These are phyloP conservation scores for Campylomormyrus numenius DNA, from an alignment of 2,113 vertebrate genomes.

Conservation along the genomic window DNA sequence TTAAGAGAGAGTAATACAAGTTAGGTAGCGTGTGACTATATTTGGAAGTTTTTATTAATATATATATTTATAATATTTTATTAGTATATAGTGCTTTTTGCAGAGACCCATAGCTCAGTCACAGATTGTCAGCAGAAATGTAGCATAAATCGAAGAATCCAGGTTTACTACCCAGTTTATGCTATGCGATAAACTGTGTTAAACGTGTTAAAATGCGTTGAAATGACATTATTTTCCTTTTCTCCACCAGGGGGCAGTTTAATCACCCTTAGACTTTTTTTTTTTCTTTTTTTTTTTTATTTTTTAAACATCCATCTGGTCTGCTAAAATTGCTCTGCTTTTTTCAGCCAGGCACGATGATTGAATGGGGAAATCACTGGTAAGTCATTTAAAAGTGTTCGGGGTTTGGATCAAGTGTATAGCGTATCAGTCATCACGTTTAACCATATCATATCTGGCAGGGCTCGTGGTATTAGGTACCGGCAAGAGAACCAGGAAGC, in stretches of 20 bases:
- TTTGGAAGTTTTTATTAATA: no score
- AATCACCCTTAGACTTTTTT: background rate
- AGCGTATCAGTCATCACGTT: background rate
- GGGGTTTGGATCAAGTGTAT: background rate
- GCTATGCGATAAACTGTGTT: background rate
- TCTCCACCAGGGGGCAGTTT: background rate
- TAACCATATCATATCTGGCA: conserved; percentile 35
- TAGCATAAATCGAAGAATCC: background rate
- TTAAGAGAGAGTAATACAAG: no score
- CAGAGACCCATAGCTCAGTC: background rate
- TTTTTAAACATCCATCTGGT: background rate
- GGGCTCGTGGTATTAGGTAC: conserved; percentile 88
- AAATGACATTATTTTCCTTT: background rate
- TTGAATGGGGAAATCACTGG: conserved; percentile 98
- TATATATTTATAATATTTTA: background rate
- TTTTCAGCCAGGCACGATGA: conserved; percentile 91
- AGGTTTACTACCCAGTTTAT: background rate
- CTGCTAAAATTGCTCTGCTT: conserved; percentile 4
- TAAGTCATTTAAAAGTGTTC: conserved; percentile 47
- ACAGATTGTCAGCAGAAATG: background rate
- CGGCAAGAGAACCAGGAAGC: conserved; percentile 92
- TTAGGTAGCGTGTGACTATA: no score
- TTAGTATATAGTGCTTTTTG: background rate
- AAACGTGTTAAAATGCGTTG: background rate
- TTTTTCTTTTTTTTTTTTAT: background rate